phyloP scores from a whole-genome alignment of 2,888 invertebrate species.

The Cylloceria caligata region DNA sequence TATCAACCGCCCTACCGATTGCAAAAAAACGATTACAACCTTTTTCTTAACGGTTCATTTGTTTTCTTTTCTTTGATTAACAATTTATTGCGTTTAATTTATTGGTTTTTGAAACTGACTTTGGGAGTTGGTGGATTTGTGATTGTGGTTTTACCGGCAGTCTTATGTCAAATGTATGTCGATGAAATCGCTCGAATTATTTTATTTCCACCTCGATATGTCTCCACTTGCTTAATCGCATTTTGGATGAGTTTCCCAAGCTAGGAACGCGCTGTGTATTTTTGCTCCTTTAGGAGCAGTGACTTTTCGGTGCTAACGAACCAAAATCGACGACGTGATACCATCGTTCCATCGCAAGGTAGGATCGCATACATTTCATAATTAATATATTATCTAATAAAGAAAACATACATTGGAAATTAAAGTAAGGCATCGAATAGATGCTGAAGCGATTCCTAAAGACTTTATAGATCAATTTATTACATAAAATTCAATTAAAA shows the following conservation, averaged over 20 bases:
- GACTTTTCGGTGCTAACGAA: conserved; percentile 2
- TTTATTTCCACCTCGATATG: neutral
- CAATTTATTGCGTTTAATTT: neutral
- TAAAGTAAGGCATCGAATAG: neutral
- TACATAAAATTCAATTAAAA: no score
- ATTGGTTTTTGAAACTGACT: neutral
- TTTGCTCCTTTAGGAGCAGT: neutral
- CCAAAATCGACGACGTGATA: neutral
- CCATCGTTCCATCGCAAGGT: neutral
- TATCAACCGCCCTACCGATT: neutral
- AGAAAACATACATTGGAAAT: neutral
- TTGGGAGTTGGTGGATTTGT: neutral
- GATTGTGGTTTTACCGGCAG: neutral
- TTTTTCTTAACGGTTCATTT: no score
- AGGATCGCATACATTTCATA: neutral
- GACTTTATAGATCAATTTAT: neutral
- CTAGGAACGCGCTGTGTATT: neutral
- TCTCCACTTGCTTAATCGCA: neutral
- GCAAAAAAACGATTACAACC: no score
- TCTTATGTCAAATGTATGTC: neutral
- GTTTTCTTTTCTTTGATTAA: no score
- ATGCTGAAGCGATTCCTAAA: neutral
- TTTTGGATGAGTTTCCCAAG: neutral
- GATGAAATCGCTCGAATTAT: neutral
- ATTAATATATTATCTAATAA: neutral